Percentiles rank a stretch among this genome's conserved stretches.
Conservation (phyloP, 1,140 invertebrate species). For the Drosophila fuyamai region DNA sequence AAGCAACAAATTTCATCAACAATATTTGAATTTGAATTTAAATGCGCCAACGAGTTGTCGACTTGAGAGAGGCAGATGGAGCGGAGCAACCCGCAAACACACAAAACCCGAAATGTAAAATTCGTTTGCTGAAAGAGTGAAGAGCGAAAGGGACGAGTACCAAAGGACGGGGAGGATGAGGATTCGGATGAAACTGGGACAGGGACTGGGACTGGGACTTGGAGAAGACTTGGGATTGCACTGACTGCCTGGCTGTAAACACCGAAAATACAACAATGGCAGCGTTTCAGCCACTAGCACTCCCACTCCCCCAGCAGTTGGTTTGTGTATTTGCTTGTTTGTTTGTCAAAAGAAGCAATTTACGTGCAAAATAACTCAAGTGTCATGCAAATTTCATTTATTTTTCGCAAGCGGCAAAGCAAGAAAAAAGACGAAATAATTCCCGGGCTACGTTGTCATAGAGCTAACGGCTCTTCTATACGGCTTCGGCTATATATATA, state of each 20-base stretch:
- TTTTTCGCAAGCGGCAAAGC: constrained; percentile 74
- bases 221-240: constrained; percentile 68
- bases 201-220: constrained; percentile 21
- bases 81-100: constrained; percentile 45
- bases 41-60: constrained; percentile 73
- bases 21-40: constrained; percentile 84
- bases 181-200: constrained; percentile 42
- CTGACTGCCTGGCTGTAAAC: constrained; percentile 68
- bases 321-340: constrained; percentile 79
- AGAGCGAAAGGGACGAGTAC: constrained; percentile 10
- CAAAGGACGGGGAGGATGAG: constrained; percentile 1
- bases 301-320: constrained; percentile 2
- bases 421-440: constrained; percentile 51
- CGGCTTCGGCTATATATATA: constrained; percentile 7
- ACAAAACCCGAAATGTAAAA: constrained; percentile 80
- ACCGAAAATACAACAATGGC: constrained; percentile 82
- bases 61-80: constrained; percentile 4
- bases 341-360: constrained; percentile 84
- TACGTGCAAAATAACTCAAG: constrained; percentile 85
- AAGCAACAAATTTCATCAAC: constrained; percentile 84
- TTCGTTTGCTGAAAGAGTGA: constrained; percentile 62
- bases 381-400: constrained; percentile 85
- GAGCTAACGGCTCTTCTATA: constrained; percentile 37
- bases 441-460: constrained; percentile 76
- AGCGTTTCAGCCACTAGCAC: constrained; percentile 27